These are phyloP conservation scores for Haliclona indistincta DNA, from an alignment of 37 sponge, comb jelly and placozoan species.

Conservation along the genomic window DNA sequence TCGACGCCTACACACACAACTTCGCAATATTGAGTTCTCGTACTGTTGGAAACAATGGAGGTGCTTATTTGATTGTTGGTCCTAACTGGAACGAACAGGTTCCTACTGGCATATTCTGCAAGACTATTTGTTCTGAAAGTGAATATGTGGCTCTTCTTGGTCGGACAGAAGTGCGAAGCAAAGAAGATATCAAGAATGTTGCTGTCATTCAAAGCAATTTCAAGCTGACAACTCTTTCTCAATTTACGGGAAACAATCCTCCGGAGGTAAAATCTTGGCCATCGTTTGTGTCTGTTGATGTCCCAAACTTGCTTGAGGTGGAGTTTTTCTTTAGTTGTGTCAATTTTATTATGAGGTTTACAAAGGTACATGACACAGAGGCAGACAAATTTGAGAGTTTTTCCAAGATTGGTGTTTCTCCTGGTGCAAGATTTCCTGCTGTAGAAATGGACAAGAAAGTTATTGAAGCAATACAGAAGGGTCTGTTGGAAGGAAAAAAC, in stretches of 20 bases:
- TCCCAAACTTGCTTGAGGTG: neutral
- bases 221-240: neutral
- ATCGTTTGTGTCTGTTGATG: neutral
- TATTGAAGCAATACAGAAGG: neutral
- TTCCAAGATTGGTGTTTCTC: constrained; percentile 6
- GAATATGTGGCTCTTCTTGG: constrained; percentile 4
- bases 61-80: neutral
- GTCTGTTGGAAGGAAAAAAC: neutral
- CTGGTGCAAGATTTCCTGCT: neutral
- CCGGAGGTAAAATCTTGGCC: neutral
- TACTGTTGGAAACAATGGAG: neutral
- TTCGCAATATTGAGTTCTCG: constrained; percentile 11
- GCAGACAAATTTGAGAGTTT: constrained; percentile 6
- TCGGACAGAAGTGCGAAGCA: neutral
- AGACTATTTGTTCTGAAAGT: neutral
- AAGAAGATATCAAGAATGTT: neutral
- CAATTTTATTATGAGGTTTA: constrained; percentile 4
- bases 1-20: constrained; percentile 18
- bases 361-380: neutral
- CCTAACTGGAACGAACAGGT: constrained; percentile 11
- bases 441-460: neutral
- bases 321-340: neutral
- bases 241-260: neutral
- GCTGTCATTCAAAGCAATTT: neutral
- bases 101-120: neutral